These are phyloP conservation scores for Tapirus terrestris DNA, from an alignment of 2,113 vertebrate species.

Conservation along the genomic window DNA sequence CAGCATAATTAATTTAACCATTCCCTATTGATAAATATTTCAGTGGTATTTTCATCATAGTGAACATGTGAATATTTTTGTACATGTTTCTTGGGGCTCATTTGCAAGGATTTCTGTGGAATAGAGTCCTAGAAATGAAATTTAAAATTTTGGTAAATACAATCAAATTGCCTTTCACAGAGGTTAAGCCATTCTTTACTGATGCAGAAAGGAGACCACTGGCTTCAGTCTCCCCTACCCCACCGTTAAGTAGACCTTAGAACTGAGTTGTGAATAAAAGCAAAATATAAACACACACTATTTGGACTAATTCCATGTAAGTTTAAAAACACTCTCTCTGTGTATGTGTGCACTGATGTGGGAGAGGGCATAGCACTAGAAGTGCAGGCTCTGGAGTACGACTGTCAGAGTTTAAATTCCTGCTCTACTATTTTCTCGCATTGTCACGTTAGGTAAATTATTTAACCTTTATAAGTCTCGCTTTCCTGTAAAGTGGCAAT, in stretches of 20 bases:
- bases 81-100: background rate
- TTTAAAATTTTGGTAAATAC: background rate
- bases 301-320: background rate
- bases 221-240: background rate
- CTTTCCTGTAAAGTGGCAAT: background rate
- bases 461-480: background rate
- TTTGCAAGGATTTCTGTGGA: background rate
- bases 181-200: background rate
- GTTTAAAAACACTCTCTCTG: background rate
- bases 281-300: background rate
- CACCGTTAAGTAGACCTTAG: background rate
- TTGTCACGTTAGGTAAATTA: background rate
- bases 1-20: background rate
- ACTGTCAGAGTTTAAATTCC: background rate
- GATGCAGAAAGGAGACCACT: background rate
- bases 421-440: background rate
- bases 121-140: background rate
- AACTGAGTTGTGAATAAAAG: background rate
- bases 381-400: background rate
- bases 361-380: too few species aligned
- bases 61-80: background rate
- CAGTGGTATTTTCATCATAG: background rate
- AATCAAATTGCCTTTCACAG: background rate
- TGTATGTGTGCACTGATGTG: background rate
- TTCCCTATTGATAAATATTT: background rate